Percentiles rank a stretch among this genome's conserved stretches.
phyloP scores from a whole-genome alignment of 2,888 invertebrate genomes.

The Silvanus unidentatus region DNA sequence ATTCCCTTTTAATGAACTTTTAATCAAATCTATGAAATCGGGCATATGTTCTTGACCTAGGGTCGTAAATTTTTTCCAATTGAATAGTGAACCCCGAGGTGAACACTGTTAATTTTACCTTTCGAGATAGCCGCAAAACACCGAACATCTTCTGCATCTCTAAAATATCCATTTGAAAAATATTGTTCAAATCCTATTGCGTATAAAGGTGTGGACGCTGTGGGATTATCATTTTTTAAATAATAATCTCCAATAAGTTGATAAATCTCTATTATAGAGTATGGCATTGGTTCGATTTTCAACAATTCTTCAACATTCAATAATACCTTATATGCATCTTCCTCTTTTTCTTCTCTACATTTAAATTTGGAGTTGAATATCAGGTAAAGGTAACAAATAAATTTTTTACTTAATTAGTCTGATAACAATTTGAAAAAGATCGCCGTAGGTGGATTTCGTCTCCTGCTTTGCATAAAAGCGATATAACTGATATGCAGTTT shows the following conservation, averaged over 20 bases:
- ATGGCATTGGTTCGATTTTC: neutral
- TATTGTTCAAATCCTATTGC: neutral
- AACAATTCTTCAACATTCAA: neutral
- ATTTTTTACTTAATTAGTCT: too few species aligned
- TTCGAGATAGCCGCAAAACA: neutral
- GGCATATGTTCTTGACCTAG: constrained; percentile 34
- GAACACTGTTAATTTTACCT: neutral
- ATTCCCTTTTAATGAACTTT: neutral
- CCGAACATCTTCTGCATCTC: neutral
- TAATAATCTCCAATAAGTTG: neutral
- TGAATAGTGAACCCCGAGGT: neutral
- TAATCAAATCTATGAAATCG: constrained; percentile 20
- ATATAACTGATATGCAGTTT: too few species aligned
- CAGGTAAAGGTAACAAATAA: too few species aligned
- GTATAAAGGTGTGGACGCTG: neutral
- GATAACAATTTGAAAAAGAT: too few species aligned
- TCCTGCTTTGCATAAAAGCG: too few species aligned
- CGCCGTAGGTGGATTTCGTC: too few species aligned
- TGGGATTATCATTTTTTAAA: neutral
- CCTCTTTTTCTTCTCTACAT: too few species aligned
- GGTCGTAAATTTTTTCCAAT: neutral
- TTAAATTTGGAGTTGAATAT: too few species aligned
- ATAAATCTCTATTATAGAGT: neutral
- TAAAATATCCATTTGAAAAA: neutral
- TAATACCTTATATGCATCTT: neutral